A percentile compares a stretch with the other conserved stretches of the same genome.
phyloP scores from a whole-genome alignment of 2,797 vertebrate genomes.

The Arctocebus calabarensis region DNA sequence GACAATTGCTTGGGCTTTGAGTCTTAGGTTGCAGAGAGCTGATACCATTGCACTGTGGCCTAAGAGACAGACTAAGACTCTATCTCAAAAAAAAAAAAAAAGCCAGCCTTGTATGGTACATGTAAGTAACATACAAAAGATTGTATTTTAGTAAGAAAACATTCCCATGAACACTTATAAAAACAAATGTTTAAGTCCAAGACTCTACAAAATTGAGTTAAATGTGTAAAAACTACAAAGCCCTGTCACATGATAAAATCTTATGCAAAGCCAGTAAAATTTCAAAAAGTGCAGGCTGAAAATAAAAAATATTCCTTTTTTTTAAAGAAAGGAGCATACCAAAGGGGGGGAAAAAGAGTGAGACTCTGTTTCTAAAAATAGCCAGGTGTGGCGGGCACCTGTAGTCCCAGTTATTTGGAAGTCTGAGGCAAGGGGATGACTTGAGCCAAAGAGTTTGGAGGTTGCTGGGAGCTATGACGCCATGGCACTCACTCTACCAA shows the following conservation, averaged over 20 bases:
- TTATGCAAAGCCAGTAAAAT: neutral
- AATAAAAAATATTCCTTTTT: neutral
- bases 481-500: neutral
- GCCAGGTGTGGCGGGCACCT: too few relatives aligned
- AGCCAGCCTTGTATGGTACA: neutral
- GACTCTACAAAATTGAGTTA: conserved; percentile 9
- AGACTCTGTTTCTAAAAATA: neutral
- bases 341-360: neutral
- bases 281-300: neutral
- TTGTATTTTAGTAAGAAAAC: conserved; percentile 22
- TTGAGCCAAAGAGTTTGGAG: neutral
- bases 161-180: neutral
- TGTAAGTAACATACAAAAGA: neutral
- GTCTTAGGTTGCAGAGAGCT: too few relatives aligned
- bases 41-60: too few relatives aligned
- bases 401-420: too few relatives aligned
- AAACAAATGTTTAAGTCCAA: conserved; percentile 20
- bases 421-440: too few relatives aligned
- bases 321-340: neutral
- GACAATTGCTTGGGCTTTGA: too few relatives aligned
- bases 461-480: neutral
- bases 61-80: too few relatives aligned
- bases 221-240: conserved; percentile 20
- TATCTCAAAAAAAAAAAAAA: too few relatives aligned
- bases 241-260: neutral